Conservation (phyloP, 2,113 vertebrate species). For the Azemiops feae region DNA sequence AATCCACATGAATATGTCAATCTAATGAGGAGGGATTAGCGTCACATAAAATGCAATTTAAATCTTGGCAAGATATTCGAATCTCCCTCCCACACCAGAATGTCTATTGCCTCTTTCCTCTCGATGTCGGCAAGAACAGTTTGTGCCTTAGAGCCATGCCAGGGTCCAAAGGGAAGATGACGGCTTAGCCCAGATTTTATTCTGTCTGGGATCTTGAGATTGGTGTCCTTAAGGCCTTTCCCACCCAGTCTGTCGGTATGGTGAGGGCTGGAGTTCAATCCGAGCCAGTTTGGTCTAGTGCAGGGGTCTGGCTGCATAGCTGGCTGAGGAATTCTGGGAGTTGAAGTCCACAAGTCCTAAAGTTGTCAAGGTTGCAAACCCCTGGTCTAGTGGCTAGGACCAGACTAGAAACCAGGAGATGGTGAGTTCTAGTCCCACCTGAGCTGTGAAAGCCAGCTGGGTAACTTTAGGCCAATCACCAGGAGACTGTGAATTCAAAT, state of each 20-base stretch:
- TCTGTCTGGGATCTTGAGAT: neutral
- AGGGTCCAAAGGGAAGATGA: neutral
- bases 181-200: neutral
- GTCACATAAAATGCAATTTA: slow-evolving; percentile 51
- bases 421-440: neutral
- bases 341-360: too few species aligned
- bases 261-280: too few species aligned
- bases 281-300: too few species aligned
- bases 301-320: too few species aligned
- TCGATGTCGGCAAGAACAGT: neutral
- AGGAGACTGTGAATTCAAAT: too few species aligned
- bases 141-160: neutral
- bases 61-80: slow-evolving; percentile 37
- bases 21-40: slow-evolving; percentile 53
- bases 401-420: neutral
- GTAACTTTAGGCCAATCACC: too few species aligned
- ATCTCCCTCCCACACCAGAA: neutral
- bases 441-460: too few species aligned
- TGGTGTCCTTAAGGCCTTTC: neutral
- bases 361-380: too few species aligned
- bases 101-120: neutral
- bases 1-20: slow-evolving; percentile 67
- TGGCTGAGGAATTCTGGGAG: too few species aligned
- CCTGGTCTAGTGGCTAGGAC: neutral
- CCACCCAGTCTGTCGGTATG: neutral